Conservation (phyloP, 92 coral and sea anemone genomes). For the Muricea muricata region DNA sequence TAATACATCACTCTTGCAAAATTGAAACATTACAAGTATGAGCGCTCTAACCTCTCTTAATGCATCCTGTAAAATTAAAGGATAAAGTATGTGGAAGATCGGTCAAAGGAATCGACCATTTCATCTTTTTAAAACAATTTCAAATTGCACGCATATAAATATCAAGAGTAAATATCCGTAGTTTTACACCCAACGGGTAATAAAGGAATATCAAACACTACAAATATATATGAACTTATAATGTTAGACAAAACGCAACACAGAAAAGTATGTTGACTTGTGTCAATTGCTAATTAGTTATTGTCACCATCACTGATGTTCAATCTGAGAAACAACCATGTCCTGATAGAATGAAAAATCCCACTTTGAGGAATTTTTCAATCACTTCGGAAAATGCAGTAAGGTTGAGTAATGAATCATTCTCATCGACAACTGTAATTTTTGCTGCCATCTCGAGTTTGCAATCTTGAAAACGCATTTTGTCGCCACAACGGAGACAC, state of each 20-base stretch:
- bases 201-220: no score
- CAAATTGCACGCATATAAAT: no score
- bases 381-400: neutral
- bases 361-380: neutral
- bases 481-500: neutral
- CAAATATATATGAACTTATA: neutral
- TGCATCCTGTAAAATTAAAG: no score
- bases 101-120: no score
- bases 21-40: no score
- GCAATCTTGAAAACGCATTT: neutral
- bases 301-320: conserved; percentile 10
- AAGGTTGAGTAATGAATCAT: neutral
- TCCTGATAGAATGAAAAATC: neutral
- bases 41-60: no score
- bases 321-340: neutral
- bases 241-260: neutral
- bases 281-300: no score
- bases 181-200: no score
- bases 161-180: no score
- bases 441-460: neutral
- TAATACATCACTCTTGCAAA: no score
- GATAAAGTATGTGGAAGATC: no score
- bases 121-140: no score
- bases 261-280: neutral
- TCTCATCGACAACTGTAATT: neutral